phyloP scores from a whole-genome alignment of 2,797 vertebrate genomes.

The Semaprochilodus insignis region DNA sequence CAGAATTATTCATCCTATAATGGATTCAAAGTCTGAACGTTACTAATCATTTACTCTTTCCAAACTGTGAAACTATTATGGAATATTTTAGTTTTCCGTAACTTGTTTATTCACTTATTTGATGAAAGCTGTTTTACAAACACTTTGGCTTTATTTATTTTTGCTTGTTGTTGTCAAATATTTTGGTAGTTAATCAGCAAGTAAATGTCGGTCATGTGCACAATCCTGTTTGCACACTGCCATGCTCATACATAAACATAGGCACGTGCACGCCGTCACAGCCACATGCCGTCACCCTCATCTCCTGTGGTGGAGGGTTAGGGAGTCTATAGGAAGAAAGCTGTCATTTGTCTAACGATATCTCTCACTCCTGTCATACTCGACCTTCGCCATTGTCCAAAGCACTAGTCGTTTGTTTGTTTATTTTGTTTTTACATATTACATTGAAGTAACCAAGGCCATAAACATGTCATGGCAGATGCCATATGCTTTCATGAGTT shows the following conservation, averaged over 20 bases:
- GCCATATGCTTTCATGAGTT: too few relatives aligned
- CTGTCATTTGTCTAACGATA: slow-evolving; percentile 43
- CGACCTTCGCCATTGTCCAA: slow-evolving; percentile 5
- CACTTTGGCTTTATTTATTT: background rate
- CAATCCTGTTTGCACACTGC: background rate
- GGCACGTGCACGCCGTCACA: slow-evolving; percentile 15
- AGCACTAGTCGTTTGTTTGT: background rate
- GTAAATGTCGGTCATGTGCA: background rate
- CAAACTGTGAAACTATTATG: too few relatives aligned
- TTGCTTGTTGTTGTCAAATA: background rate
- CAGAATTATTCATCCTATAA: too few relatives aligned
- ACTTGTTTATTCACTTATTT: background rate
- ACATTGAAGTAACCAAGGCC: background rate
- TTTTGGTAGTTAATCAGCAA: background rate
- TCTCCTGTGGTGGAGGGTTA: slow-evolving; percentile 25
- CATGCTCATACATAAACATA: slow-evolving; percentile 12
- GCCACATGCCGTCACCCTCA: slow-evolving; percentile 30
- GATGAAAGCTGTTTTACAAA: background rate
- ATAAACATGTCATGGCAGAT: too few relatives aligned
- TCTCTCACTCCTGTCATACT: slow-evolving; percentile 11
- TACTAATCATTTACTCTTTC: too few relatives aligned
- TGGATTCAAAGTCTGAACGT: too few relatives aligned
- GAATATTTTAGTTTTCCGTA: background rate
- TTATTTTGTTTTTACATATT: background rate
- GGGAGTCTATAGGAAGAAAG: slow-evolving; percentile 38